Evolutionary conservation across 23 tunicate species (phyloP).

Genomic region (Phallusia fumigata): DNA sequence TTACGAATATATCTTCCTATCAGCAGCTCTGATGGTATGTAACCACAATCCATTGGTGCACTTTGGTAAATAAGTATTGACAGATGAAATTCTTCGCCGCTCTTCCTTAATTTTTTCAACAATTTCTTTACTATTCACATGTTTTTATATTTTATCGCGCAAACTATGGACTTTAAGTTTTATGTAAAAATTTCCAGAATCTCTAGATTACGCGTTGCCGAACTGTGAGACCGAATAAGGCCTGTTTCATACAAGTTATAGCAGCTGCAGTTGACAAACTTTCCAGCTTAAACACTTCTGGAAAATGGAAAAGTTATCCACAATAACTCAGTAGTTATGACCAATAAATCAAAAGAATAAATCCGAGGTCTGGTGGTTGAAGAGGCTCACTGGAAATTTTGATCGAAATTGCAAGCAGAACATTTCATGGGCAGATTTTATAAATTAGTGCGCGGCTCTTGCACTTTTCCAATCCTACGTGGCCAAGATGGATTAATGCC

Average conservation of each 20-base stretch:
- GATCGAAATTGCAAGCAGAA: constrained; percentile 5
- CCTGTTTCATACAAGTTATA: constrained; percentile 17
- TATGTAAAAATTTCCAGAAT: constrained; percentile 16
- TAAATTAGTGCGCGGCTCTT: constrained; percentile 2
- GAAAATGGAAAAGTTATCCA: constrained; percentile 29
- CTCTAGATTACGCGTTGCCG: background rate
- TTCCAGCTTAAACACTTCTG: background rate
- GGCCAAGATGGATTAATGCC: constrained; percentile 21
- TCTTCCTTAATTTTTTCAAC: constrained; percentile 11
- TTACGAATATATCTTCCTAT: constrained; percentile 34
- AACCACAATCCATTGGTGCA: constrained; percentile 28
- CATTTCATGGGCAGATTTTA: constrained; percentile 31
- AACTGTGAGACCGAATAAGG: constrained; percentile 8
- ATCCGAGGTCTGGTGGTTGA: constrained; percentile 1
- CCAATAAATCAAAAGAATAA: constrained; percentile 5
- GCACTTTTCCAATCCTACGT: constrained; percentile 29
- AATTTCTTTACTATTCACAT: constrained; percentile 19
- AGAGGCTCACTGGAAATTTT: constrained; percentile 8
- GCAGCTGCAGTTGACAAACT: constrained; percentile 22
- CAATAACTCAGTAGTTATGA: constrained; percentile 12
- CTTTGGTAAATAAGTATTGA: constrained; percentile 16
- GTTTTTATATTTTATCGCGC: constrained; percentile 13
- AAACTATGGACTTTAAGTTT: constrained; percentile 10
- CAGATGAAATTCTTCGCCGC: constrained; percentile 16
- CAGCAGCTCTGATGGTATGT: constrained; percentile 19